These are phyloP conservation scores for Tauraco erythrolophus DNA, from an alignment of 2,113 vertebrate species.

Conservation along the genomic window DNA sequence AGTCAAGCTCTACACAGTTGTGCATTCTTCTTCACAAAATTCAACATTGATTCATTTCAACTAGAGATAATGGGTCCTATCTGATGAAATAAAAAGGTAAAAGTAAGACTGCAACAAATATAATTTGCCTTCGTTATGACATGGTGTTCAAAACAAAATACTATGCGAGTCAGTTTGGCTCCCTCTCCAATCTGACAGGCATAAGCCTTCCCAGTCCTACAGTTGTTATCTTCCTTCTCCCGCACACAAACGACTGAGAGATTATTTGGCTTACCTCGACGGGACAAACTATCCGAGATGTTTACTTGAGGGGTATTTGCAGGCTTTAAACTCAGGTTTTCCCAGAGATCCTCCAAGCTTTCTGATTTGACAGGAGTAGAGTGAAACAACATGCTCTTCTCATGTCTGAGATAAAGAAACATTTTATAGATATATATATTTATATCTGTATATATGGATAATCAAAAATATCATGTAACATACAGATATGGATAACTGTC, in stretches of 20 bases:
- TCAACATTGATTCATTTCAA: slow-evolving; percentile 26
- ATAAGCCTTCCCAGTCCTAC: not conserved
- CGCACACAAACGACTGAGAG: not conserved
- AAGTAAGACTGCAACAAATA: slow-evolving; percentile 36
- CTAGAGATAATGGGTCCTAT: not conserved
- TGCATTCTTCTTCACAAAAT: slow-evolving; percentile 8
- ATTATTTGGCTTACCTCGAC: slow-evolving; percentile 77
- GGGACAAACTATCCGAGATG: slow-evolving; percentile 82
- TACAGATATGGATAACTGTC: not conserved
- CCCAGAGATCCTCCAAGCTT: slow-evolving; percentile 88
- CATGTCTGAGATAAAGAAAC: slow-evolving; percentile 73
- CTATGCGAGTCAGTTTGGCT: not conserved
- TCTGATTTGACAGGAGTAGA: slow-evolving; percentile 79
- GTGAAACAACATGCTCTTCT: slow-evolving; percentile 73
- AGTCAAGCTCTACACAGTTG: not conserved
- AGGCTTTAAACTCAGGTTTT: slow-evolving; percentile 88
- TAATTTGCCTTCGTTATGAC: not conserved
- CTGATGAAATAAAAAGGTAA: slow-evolving; percentile 35
- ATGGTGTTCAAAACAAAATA: not conserved
- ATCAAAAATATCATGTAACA: not conserved
- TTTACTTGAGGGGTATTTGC: slow-evolving; percentile 80
- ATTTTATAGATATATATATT: too few relatives aligned
- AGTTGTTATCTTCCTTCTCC: not conserved
- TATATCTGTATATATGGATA: not conserved
- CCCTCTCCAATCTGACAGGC: not conserved